Conservation (phyloP, 2,797 vertebrate species). For the Xenops minutus region DNA sequence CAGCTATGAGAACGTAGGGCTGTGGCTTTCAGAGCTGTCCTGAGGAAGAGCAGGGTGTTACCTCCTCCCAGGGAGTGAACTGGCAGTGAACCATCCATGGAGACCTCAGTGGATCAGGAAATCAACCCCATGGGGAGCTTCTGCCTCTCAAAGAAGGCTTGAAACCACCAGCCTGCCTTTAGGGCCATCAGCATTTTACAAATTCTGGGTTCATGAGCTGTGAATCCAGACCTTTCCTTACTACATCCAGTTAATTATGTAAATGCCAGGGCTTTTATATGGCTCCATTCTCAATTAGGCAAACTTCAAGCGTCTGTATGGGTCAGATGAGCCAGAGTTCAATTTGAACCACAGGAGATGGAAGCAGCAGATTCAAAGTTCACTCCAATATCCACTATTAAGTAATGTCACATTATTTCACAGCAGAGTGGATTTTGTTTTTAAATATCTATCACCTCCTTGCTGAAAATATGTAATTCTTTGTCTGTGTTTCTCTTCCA, state of each 20-base stretch:
- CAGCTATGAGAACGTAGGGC: background rate
- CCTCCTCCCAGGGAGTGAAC: background rate
- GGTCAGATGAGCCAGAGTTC: background rate
- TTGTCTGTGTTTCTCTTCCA: background rate
- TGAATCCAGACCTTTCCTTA: background rate
- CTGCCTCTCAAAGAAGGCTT: background rate
- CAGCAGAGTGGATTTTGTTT: background rate
- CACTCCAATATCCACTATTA: background rate
- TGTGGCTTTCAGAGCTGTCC: background rate
- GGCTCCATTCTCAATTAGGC: background rate
- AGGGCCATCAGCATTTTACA: background rate
- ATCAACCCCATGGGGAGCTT: background rate
- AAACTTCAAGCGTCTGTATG: background rate
- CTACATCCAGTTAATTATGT: background rate
- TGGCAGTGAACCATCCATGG: rapidly evolving
- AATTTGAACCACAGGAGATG: rapidly evolving
- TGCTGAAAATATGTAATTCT: background rate
- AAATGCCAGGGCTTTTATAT: background rate
- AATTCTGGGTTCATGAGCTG: background rate
- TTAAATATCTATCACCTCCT: background rate
- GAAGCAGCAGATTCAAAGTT: background rate
- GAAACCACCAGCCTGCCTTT: background rate
- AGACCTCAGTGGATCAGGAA: background rate
- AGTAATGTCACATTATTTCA: background rate
- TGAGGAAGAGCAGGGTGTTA: background rate